Evolutionary conservation across 2,797 vertebrate genomes (phyloP), one percentile per base, ranked within the genome.

Genomic region (Fistularia commersonii): DNA sequence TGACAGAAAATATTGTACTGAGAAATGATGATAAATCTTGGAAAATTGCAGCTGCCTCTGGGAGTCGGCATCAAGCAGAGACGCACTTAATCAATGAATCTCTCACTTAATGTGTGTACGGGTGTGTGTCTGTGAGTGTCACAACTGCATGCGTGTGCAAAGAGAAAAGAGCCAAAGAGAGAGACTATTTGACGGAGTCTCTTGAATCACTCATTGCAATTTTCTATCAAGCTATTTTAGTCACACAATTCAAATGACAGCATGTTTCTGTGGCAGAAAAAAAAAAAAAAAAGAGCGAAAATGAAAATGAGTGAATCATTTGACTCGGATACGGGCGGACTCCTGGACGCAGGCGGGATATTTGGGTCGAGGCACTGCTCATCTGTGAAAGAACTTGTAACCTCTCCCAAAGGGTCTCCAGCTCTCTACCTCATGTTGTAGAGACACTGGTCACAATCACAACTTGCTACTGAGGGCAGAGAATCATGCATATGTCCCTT

Each of bases 351-450:
- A 50, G 46, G 44, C 54, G 58, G 48, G 61, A 75, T 58, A 60
- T 77, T 74, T 49, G 45, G 62, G 59, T 67, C 48, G 41, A 51
- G 12, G 49, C 64, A 68, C 71, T 31, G 55, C 69, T 73, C 64
- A 47, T 72, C 70, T 72, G 76, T 72, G 64, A 68, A 80, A 75
- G 75, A 70, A 53, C 62, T 57, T 45, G 72, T 74, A 72, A 61
- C 68, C 76, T 72, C 70, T 62, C 70, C 50, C 51, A 9, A 47
- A 64, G 79, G 73, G 78, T 88, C 81, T 86, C 77, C 85, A 83
- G 89, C 85, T 80, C 87, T 88, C 80, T 90, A 89, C 88, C 90
- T 91, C 89, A 88, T 32, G 79, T 77, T 84, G 87, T 89, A 88
- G 86, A 89, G 88, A 90, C 87, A 86, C 87, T 89, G 89, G 79